A percentile compares a stretch with the other conserved stretches of the same genome.
Conservation (phyloP, 2,797 vertebrate species). For the Tarsius wallacei region DNA sequence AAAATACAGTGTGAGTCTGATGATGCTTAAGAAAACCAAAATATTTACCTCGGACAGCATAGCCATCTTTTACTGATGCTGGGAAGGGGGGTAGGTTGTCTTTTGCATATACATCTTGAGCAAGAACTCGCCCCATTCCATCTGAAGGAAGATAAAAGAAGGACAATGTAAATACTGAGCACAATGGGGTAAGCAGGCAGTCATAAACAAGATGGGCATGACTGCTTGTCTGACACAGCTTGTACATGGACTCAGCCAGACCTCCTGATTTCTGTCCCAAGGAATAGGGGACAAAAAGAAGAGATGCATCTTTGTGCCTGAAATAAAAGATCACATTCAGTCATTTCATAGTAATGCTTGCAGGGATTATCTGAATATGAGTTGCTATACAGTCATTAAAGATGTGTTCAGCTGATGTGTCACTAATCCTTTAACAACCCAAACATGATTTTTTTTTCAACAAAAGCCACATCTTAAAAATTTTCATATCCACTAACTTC, state of each 20-base stretch:
- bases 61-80: slow-evolving; percentile 99
- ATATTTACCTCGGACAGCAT: slow-evolving; percentile 97
- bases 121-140: slow-evolving; percentile 98
- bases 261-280: slow-evolving; percentile 24
- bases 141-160: slow-evolving; percentile 90
- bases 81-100: slow-evolving; percentile 99
- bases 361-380: slow-evolving; percentile 46
- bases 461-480: slow-evolving; percentile 58
- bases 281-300: slow-evolving; percentile 56
- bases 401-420: not conserved
- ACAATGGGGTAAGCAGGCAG: not conserved
- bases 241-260: not conserved
- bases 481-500: not conserved
- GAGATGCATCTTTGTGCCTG: slow-evolving; percentile 28
- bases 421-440: slow-evolving; percentile 38
- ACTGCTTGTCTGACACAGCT: slow-evolving; percentile 53
- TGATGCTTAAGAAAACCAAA: slow-evolving; percentile 54
- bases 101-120: slow-evolving; percentile 99
- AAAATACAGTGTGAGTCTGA: not conserved
- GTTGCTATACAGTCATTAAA: slow-evolving; percentile 69
- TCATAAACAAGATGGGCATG: not conserved
- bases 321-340: slow-evolving; percentile 65
- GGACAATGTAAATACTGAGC: slow-evolving; percentile 1
- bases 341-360: slow-evolving; percentile 55
- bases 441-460: slow-evolving; percentile 71